Evolutionary conservation across 2,113 vertebrate species (phyloP), one percentile per base, ranked within the genome.

Genomic region (Xiphophorus couchianus): DNA sequence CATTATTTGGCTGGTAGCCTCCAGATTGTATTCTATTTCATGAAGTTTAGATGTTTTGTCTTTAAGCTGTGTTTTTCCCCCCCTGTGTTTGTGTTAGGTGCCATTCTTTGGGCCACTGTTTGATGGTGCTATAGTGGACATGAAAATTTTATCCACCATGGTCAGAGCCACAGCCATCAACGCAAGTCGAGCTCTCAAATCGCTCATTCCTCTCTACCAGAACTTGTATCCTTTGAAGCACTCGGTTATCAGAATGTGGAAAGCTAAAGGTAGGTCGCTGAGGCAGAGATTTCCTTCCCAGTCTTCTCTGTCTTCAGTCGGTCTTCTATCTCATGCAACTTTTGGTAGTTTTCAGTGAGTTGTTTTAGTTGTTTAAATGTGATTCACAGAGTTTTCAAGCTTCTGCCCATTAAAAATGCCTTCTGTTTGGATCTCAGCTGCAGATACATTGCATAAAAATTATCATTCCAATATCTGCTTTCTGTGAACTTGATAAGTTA

Each of bases 61-160:
- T 62, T 75, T 15, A 0, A 22, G 17, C 2, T 54, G 44, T 5
- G 17, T 29, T 29, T 79, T 2, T 28, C 19, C n/a, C 5, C 14
- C 17, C 33, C 27, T 58, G 27, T 76, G 13, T 19, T 42, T 42
- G 12, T 42, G 39, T 14, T 42, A 99, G 98, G 96, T 99, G 88
- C 98, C 97, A 3, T 99, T 99, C 93, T 99, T 99, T 85, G 98
- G 98, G 84, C 98, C 98, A 7, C 94, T 99, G 82, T 99, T 99
- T 88, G 98, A 99, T 85, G 98, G 98, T 83, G 97, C 97, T 94
- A 96, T 99, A 85, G 97, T 99, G 87, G 98, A 99, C 93, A 96
- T 96, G 89, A 97, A 98, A 93, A 96, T 99, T 89, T 94, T 99
- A 89, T 96, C 98, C 76, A 96, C 97, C 83, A 95, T 99, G 95